These are phyloP conservation scores for Halcyon smyrnensis DNA, from an alignment of 2,797 vertebrate species.

Conservation along the genomic window DNA sequence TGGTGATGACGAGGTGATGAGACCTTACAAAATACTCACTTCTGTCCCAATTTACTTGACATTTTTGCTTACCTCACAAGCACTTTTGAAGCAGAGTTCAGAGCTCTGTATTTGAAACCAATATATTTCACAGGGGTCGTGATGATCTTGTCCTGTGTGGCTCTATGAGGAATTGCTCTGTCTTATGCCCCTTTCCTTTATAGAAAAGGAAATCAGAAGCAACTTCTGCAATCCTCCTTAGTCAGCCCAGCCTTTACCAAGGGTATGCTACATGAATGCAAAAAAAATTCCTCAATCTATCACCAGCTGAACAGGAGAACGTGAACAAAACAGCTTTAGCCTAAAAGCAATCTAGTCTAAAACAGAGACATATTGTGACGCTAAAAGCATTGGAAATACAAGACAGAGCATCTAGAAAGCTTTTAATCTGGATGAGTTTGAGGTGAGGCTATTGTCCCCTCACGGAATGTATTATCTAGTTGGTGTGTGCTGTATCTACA, in stretches of 20 bases:
- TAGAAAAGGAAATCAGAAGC: background rate
- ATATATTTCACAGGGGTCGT: rapidly evolving
- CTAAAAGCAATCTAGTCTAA: slow-evolving; percentile 14
- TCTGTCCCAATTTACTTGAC: background rate
- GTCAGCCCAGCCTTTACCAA: background rate
- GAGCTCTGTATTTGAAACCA: background rate
- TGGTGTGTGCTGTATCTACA: background rate
- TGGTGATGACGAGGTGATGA: background rate
- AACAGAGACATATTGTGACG: slow-evolving; percentile 29
- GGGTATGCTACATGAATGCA: background rate
- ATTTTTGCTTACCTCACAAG: background rate
- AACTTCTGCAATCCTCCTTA: background rate
- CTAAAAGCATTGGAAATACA: slow-evolving; percentile 28
- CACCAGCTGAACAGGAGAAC: background rate
- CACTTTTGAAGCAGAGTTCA: background rate
- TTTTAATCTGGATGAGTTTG: slow-evolving; percentile 8
- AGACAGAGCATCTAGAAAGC: background rate
- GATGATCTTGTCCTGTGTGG: background rate
- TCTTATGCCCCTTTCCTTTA: background rate
- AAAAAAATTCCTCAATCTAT: background rate
- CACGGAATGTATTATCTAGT: background rate
- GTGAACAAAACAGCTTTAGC: background rate
- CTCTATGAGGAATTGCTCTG: background rate
- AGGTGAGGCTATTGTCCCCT: slow-evolving; percentile 22
- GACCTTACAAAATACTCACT: background rate